phyloP scores from a whole-genome alignment of 2,888 invertebrate genomes.

The Ochropleura leucogaster region DNA sequence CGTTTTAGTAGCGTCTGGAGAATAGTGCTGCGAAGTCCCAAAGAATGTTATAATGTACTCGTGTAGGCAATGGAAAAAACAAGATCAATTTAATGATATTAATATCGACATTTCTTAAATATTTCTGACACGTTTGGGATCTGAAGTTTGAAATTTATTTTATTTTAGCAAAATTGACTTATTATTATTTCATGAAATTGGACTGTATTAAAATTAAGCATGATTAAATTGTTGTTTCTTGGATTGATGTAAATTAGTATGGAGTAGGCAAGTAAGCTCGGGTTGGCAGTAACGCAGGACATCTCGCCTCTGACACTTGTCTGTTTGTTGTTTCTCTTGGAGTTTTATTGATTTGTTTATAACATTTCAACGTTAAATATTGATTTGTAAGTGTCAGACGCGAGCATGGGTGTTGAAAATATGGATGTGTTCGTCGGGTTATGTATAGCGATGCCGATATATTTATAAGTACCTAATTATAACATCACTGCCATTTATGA shows the following conservation, averaged over 20 bases:
- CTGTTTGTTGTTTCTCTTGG: constrained; percentile 83
- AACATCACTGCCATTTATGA: constrained; percentile 90
- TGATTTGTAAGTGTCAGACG: constrained; percentile 76
- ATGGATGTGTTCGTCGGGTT: constrained; percentile 76
- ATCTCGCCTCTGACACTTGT: constrained; percentile 74
- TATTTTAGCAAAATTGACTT: constrained; percentile 67
- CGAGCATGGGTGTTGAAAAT: constrained; percentile 60
- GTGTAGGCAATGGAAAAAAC: constrained; percentile 77
- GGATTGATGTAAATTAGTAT: constrained; percentile 80
- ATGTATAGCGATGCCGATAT: constrained; percentile 83
- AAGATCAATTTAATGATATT: constrained; percentile 70
- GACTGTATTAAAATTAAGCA: constrained; percentile 77
- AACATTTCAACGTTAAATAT: constrained; percentile 84
- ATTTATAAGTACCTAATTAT: constrained; percentile 83
- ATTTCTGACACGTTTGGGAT: constrained; percentile 73
- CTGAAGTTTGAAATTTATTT: constrained; percentile 71
- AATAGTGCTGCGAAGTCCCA: constrained; percentile 88
- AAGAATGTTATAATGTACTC: constrained; percentile 85
- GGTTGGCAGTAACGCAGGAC: constrained; percentile 77
- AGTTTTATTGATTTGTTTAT: constrained; percentile 81
- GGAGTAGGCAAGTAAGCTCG: constrained; percentile 78
- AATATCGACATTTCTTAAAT: constrained; percentile 59
- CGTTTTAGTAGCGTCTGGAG: constrained; percentile 88
- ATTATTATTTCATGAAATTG: constrained; percentile 68
- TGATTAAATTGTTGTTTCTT: constrained; percentile 76